A percentile compares a stretch with the other conserved stretches of the same genome.
phyloP scores from a whole-genome alignment of 2,113 vertebrate genomes.

The Emydocephalus ijimae region DNA sequence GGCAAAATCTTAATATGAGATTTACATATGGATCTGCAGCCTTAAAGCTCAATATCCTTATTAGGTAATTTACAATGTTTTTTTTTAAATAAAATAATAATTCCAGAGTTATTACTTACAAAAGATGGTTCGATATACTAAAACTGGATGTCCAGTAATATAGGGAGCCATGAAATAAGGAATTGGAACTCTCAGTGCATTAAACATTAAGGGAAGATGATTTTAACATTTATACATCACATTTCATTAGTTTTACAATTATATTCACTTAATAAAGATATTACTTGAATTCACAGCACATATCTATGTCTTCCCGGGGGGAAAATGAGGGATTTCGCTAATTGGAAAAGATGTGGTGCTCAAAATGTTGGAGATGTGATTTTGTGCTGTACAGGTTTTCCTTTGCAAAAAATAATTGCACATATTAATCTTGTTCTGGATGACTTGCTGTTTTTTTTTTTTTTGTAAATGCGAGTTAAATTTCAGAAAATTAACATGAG shows the following conservation, averaged over 20 bases:
- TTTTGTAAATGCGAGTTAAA: neutral
- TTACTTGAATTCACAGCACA: neutral
- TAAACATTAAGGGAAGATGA: neutral
- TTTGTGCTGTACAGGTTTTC: neutral
- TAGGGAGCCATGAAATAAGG: neutral
- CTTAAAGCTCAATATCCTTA: neutral
- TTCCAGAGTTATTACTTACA: neutral
- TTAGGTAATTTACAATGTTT: neutral
- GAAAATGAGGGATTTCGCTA: neutral
- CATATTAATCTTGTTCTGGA: neutral
- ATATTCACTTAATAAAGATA: neutral
- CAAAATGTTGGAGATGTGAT: neutral
- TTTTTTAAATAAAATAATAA: neutral
- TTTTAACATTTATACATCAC: neutral
- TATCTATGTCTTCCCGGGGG: neutral
- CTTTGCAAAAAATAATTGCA: neutral
- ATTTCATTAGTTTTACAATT: neutral
- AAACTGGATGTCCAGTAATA: neutral
- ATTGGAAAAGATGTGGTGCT: neutral
- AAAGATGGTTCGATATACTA: neutral
- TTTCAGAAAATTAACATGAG: neutral
- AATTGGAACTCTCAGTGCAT: neutral
- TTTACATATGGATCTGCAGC: neutral
- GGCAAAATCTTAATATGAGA: neutral
- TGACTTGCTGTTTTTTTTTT: neutral